Conservation (phyloP, 2,113 vertebrate species). For the Xiphorhynchus elegans region DNA sequence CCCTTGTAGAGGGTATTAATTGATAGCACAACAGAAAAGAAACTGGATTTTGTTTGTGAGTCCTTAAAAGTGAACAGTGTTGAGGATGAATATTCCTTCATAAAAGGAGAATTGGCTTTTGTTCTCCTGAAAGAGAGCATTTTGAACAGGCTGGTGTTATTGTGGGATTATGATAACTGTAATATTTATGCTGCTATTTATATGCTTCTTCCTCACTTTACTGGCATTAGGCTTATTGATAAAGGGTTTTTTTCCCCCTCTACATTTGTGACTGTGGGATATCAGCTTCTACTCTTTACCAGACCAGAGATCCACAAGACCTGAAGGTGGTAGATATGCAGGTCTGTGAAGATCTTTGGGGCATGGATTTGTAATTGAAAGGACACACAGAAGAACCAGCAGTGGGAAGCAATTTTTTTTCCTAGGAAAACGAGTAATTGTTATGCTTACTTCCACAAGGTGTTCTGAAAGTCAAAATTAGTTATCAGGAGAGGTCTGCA, state of each 20-base stretch:
- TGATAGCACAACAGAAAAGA: background rate
- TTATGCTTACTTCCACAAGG: background rate
- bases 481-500: background rate
- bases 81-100: background rate
- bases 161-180: background rate
- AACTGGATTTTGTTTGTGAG: background rate
- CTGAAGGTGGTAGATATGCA: background rate
- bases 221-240: background rate
- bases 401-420: background rate
- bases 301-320: background rate
- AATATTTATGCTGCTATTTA: background rate
- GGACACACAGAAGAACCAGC: background rate
- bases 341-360: background rate
- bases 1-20: background rate
- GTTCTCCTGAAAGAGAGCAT: background rate
- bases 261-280: background rate
- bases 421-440: background rate
- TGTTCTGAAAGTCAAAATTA: constrained; percentile 17
- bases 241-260: accelerated
- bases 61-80: background rate
- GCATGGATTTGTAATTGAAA: background rate
- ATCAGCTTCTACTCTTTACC: background rate
- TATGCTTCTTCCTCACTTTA: background rate
- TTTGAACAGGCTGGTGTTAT: background rate
- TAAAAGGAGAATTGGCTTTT: background rate